Base-by-base conservation (phyloP, 2,888 invertebrate genomes). In the Polyploca ridens region DNA sequence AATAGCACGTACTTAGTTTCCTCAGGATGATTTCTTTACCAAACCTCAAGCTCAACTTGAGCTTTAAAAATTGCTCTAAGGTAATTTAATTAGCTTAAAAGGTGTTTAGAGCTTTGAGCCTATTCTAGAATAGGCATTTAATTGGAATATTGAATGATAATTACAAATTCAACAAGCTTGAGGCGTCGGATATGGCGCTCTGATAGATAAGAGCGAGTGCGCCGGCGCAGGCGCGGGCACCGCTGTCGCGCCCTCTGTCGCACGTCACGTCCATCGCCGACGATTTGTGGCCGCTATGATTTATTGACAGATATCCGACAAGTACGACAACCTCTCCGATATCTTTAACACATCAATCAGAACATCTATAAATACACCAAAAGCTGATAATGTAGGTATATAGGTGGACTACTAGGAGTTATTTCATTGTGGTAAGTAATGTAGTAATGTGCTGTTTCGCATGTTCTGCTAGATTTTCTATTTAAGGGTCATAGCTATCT, bases 301-400 rank as follows among this genome's bases (percentile, higher is more conserved):
- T 54, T 19, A 54, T 54, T 7, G 19, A 7, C 54, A 54, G 54
- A 54, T 54, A 54, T 54, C 54, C 54, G 54, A 54, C 54, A 54
- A 54, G 54, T 54, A 19, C 54, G 54, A 54, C 54, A 54, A 54
- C 54, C 54, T 14, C 54, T 54, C 54, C 8, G 8, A 5, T 10
- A 19, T 54, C 19, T 54, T 46, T 46, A 8, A 54, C 19, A 54
- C 19, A 54, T 19, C 8, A 54, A 54, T 54, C 54, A 54, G 4
- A 54, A 8, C 54, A 54, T 54, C 19, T 54, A 54, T 54, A 10
- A 54, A 54, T 54, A 54, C n/a, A 54, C 8, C 5, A n/a, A 19
- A 54, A 10, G 3, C n/a, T 8, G 19, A 54, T 54, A 54, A 49
- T 16, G 7, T 44, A 5, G 3, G 14, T 3, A 49, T 16, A 5